Conservation (phyloP, 2,888 invertebrate species). For the Sericinus montela region DNA sequence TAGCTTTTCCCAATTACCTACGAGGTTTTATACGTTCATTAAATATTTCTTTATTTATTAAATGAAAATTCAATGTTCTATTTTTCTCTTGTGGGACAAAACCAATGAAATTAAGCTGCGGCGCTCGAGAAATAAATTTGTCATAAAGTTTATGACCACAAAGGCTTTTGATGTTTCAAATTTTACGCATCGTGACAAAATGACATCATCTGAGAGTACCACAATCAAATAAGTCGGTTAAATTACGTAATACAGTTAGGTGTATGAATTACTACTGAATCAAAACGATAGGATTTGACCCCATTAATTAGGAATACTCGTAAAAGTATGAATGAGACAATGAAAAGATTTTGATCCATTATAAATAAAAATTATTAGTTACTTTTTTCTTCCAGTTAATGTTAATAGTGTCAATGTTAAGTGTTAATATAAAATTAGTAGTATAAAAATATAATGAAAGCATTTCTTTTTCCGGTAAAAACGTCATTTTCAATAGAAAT, state of each 20-base stretch:
- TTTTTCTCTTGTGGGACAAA: neutral
- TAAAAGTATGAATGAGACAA: too few species aligned
- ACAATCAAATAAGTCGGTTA: constrained; percentile 15
- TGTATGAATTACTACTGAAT: neutral
- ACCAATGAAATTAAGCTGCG: neutral
- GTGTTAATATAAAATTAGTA: too few species aligned
- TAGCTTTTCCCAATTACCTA: neutral
- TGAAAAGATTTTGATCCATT: too few species aligned
- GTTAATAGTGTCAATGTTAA: too few species aligned
- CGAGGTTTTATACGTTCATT: neutral
- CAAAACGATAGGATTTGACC: constrained; percentile 1
- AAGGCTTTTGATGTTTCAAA: constrained; percentile 1
- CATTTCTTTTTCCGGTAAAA: too few species aligned
- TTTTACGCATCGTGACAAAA: constrained; percentile 1
- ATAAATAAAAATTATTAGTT: too few species aligned
- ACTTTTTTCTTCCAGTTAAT: too few species aligned
- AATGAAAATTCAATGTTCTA: neutral
- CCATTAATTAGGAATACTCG: neutral
- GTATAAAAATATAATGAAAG: too few species aligned
- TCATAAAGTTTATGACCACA: constrained; percentile 4
- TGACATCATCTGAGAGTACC: constrained; percentile 15
- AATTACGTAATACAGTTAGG: constrained; percentile 15
- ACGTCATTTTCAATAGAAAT: too few species aligned
- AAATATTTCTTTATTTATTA: neutral
- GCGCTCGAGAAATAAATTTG: constrained; percentile 2